These are phyloP conservation scores for Pachyseris speciosa DNA, from an alignment of 64 coral and sea anemone species.

Conservation along the genomic window DNA sequence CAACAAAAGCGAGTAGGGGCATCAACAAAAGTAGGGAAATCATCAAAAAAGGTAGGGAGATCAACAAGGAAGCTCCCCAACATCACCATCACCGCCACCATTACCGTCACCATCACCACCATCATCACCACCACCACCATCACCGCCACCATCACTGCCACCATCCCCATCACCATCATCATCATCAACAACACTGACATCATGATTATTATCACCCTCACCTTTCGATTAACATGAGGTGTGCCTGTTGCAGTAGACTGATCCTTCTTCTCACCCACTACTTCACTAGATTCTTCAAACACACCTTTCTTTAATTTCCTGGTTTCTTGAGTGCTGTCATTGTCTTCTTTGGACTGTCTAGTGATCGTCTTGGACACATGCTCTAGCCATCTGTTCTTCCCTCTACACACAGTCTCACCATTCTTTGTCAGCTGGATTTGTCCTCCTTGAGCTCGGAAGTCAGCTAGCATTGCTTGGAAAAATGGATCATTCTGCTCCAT, in stretches of 20 bases:
- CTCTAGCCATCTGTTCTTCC: background rate
- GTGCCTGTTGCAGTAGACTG: background rate
- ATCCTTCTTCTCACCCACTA: background rate
- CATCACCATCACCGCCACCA: too few species aligned
- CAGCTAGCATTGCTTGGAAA: constrained; percentile 65
- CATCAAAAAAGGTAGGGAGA: too few species aligned
- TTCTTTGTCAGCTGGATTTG: constrained; percentile 64
- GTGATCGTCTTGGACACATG: background rate
- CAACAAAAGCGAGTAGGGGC: too few species aligned
- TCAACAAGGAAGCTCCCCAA: too few species aligned
- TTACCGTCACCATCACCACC: too few species aligned
- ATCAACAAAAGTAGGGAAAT: too few species aligned
- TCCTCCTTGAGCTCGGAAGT: constrained; percentile 92
- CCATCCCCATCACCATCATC: too few species aligned
- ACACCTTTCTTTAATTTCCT: background rate
- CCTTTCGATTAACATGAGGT: constrained; percentile 51
- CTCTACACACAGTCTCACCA: background rate
- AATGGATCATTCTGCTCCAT: constrained; percentile 46
- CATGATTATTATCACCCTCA: background rate
- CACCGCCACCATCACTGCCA: too few species aligned
- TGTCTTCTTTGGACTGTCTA: background rate
- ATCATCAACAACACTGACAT: too few species aligned
- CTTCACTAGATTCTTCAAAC: background rate
- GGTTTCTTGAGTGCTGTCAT: background rate
- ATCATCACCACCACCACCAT: too few species aligned